Evolutionary conservation across 92 coral and sea anemone species (phyloP).

Genomic region (Paragorgia papillata): DNA sequence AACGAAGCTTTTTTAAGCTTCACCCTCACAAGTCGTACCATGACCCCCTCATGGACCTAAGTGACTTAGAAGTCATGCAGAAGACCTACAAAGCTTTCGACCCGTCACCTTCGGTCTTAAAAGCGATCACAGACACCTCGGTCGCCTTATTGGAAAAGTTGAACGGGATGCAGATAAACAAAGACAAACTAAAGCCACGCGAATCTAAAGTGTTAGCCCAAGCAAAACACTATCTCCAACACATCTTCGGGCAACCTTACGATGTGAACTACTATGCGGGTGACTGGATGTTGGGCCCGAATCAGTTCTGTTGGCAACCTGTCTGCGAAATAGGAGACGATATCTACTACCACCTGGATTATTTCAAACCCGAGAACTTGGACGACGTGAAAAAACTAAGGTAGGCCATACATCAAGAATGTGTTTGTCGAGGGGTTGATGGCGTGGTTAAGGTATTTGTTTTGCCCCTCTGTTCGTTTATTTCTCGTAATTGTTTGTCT

Average conservation of each 20-base stretch:
- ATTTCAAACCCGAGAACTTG: constrained; percentile 60
- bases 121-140: constrained; percentile 71
- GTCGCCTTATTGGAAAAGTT: constrained; percentile 61
- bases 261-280: constrained; percentile 83
- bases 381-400: constrained; percentile 54
- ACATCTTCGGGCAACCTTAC: constrained; percentile 75
- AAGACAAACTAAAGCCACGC: constrained; percentile 61
- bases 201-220: constrained; percentile 75
- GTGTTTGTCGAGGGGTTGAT: neutral
- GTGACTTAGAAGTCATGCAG: constrained; percentile 25
- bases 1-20: constrained; percentile 55
- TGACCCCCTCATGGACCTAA: constrained; percentile 56
- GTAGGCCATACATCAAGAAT: neutral
- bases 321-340: constrained; percentile 60
- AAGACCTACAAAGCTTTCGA: constrained; percentile 64
- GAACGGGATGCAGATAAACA: constrained; percentile 30
- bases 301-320: constrained; percentile 76
- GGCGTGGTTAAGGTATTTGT: neutral
- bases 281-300: constrained; percentile 94
- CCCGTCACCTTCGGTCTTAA: constrained; percentile 57
- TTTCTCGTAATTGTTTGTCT: no score
- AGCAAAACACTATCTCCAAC: constrained; percentile 74
- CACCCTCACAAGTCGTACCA: constrained; percentile 56
- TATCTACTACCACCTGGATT: constrained; percentile 49
- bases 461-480: neutral